Evolutionary conservation across 1,140 invertebrate genomes (phyloP), one percentile per base, ranked within the genome.

Genomic region (Cephus cinctus): DNA sequence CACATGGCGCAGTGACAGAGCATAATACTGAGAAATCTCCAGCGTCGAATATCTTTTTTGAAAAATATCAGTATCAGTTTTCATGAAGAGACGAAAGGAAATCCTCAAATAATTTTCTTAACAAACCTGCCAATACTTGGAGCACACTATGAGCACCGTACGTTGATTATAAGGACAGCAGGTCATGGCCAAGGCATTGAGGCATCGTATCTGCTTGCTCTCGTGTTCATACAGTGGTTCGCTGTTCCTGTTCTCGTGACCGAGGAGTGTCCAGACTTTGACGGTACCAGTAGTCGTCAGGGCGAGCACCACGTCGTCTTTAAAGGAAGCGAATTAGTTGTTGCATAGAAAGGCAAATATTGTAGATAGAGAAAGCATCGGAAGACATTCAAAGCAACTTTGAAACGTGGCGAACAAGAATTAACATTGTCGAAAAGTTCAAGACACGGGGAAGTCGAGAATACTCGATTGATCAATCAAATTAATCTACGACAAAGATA

Each of bases 191-290:
- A 95, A 82, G 3, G 96, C 96, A 79, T 98, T 97, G 5, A 94
- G 73, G 67, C 95, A 95, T 9, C 90, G 83, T 25, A 99, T 96
- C 69, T 94, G 91, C 75, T 99, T 99, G 21, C 94, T 98, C 71
- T 99, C 97, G 74, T 98, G 94, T 75, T 99, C 97, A 69, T 92
- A 96, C 22, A 98, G 84, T 1, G 91, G 88, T 63, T 94, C 87
- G 6, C 85, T 85, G 58, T 89, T 86, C 61, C 89, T 92, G 58
- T 89, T 87, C 69, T 98, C 95, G 50, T 88, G 85, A 4, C 92
- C 92, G 23, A 87, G 79, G 2, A 98, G 78, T 0, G 94, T 97
- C 97, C 97, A 99, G 0, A 98, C 91, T 80, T 98, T 99, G 4
- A 99, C 93, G 38, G 92, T 94, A 22, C 97, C 97, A 9, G 94